Evolutionary conservation across 2,113 vertebrate genomes (phyloP).

Genomic region (Merops nubicus): DNA sequence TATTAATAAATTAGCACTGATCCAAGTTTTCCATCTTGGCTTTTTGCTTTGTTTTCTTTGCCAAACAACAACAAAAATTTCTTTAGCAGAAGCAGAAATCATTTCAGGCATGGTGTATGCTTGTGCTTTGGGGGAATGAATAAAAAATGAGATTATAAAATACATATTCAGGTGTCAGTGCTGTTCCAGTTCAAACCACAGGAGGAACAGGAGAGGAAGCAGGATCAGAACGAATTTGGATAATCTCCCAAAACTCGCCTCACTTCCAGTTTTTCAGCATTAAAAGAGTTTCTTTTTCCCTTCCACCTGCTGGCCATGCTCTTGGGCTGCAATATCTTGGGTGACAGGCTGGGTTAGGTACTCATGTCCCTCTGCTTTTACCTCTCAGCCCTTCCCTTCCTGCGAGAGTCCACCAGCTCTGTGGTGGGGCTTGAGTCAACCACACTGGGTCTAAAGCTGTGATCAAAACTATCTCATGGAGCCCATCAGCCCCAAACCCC

Average conservation of each 20-base stretch:
- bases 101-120: background rate
- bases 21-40: background rate
- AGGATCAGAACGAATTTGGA: accelerated
- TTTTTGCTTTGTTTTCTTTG: background rate
- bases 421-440: background rate
- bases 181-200: background rate
- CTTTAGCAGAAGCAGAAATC: background rate
- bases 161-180: background rate
- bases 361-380: background rate
- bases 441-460: accelerated
- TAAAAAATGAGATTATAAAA: background rate
- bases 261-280: background rate
- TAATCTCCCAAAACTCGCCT: background rate
- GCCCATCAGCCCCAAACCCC: background rate
- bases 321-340: accelerated
- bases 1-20: background rate
- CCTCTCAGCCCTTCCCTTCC: background rate
- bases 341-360: background rate
- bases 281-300: background rate
- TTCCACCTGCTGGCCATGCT: background rate
- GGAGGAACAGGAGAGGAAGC: background rate
- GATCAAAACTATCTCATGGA: accelerated
- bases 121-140: background rate
- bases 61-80: background rate
- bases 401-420: background rate